These are phyloP conservation scores for Ryuthela nishihirai DNA, from an alignment of 2,888 invertebrate genomes.

Conservation along the genomic window DNA sequence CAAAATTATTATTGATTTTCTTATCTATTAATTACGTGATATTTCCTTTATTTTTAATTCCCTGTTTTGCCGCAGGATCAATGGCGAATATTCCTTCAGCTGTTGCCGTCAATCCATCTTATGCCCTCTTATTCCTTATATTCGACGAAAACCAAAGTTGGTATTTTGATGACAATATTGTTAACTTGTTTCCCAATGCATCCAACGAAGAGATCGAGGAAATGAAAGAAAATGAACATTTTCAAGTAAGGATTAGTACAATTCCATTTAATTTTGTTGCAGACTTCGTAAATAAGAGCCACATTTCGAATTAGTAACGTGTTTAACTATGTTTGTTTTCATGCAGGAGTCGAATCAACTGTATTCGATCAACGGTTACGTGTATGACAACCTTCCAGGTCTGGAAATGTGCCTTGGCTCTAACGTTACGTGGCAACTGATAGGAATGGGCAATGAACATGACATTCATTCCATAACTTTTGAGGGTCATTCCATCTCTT, in stretches of 20 bases:
- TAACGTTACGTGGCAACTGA: constrained; percentile 14
- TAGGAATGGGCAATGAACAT: constrained; percentile 20
- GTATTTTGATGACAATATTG: constrained; percentile 28
- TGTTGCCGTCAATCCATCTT: too few species aligned
- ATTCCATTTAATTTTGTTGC: neutral
- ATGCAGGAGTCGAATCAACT: constrained; percentile 7
- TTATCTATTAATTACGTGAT: too few species aligned
- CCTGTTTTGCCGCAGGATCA: too few species aligned
- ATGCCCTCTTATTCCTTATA: constrained; percentile 10
- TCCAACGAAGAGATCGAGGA: neutral
- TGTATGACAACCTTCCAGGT: constrained; percentile 15
- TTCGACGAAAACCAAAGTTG: constrained; percentile 30
- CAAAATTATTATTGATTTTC: too few species aligned
- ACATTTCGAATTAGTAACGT: too few species aligned
- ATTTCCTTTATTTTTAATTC: too few species aligned
- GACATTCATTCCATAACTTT: constrained; percentile 27
- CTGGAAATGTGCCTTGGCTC: constrained; percentile 13
- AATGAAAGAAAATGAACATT: neutral
- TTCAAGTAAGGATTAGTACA: neutral
- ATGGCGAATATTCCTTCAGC: too few species aligned
- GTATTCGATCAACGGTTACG: constrained; percentile 23
- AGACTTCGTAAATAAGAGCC: neutral
- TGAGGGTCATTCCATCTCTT: constrained; percentile 9
- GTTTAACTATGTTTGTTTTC: neutral
- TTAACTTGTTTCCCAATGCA: constrained; percentile 34